Evolutionary conservation across 2,797 vertebrate genomes (phyloP).

Genomic region (Cichlasoma orientale): DNA sequence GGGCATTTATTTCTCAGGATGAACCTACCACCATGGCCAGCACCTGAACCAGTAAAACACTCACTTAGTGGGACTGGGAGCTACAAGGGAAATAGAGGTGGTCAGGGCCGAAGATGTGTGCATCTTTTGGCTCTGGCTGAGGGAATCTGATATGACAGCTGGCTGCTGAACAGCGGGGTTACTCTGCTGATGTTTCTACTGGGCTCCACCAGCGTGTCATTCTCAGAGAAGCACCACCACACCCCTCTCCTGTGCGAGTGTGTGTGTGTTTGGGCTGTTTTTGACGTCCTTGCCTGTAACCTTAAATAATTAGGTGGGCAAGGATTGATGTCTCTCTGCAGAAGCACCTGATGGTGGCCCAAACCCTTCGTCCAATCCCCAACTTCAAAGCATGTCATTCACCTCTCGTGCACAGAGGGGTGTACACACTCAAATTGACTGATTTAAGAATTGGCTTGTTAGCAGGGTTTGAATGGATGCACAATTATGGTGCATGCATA

Average conservation of each 20-base stretch:
- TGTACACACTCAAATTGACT: not conserved
- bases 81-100: slow-evolving; percentile 2
- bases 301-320: slow-evolving; percentile 78
- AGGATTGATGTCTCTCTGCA: slow-evolving; percentile 81
- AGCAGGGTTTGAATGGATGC: slow-evolving; percentile 20
- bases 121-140: not conserved
- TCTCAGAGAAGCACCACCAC: slow-evolving; percentile 74
- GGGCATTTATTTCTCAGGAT: slow-evolving; percentile 49
- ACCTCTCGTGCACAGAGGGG: not conserved
- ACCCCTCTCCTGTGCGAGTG: not conserved
- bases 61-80: not conserved
- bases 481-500: slow-evolving; percentile 16
- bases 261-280: slow-evolving; percentile 72
- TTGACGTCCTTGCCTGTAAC: slow-evolving; percentile 88
- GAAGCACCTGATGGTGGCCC: slow-evolving; percentile 32
- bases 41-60: not conserved
- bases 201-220: slow-evolving; percentile 46
- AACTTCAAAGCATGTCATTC: slow-evolving; percentile 23
- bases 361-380: slow-evolving; percentile 69
- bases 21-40: slow-evolving; percentile 12
- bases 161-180: slow-evolving; percentile 85
- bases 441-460: slow-evolving; percentile 17
- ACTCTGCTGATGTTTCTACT: slow-evolving; percentile 63
- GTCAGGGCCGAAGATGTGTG: not conserved
- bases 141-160: slow-evolving; percentile 54